phyloP scores from a whole-genome alignment of 2,113 vertebrate species.

The Pterocles gutturalis region DNA sequence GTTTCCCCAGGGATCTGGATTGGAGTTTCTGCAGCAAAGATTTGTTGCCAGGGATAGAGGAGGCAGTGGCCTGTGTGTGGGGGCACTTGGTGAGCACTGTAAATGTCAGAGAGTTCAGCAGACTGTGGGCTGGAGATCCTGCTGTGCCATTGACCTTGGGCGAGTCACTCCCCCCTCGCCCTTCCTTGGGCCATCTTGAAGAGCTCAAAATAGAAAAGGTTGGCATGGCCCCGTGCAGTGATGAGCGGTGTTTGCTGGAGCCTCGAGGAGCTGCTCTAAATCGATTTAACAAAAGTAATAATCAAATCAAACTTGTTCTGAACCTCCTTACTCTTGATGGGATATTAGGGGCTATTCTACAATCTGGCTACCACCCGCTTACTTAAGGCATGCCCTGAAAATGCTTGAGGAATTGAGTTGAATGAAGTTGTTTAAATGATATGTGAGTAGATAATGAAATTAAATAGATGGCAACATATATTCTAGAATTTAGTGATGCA shows the following conservation, averaged over 20 bases:
- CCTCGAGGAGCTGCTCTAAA: background rate
- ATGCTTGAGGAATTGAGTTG: background rate
- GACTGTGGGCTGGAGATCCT: background rate
- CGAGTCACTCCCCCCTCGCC: accelerated
- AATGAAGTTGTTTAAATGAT: background rate
- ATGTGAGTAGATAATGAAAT: background rate
- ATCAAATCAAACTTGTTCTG: background rate
- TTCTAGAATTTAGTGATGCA: background rate
- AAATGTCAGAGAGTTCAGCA: background rate
- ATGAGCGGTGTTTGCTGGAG: background rate
- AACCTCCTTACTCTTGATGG: background rate
- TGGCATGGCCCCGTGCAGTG: background rate
- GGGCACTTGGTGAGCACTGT: background rate
- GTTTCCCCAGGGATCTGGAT: background rate
- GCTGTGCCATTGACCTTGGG: background rate
- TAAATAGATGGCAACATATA: background rate
- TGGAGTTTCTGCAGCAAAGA: background rate
- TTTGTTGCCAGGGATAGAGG: background rate
- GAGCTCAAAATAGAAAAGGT: background rate
- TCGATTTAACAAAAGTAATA: background rate
- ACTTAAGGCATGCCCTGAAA: background rate
- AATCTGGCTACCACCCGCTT: background rate
- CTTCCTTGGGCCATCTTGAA: background rate
- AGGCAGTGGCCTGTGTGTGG: background rate
- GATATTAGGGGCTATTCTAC: background rate